phyloP scores from a whole-genome alignment of 2,797 vertebrate species.

The Gymnocypris eckloni region DNA sequence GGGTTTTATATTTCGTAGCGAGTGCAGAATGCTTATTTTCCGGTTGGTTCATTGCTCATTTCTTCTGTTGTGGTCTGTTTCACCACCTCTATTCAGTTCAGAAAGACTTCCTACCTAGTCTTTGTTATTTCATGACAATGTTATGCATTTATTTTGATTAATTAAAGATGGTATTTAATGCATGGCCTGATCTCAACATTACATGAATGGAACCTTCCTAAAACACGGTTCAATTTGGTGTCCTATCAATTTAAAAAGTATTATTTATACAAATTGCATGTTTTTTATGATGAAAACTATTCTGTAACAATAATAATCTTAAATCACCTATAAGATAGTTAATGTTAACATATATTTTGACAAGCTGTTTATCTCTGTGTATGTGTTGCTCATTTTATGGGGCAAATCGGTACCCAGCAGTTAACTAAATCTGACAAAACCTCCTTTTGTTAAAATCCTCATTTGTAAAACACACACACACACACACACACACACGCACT shows the following conservation, averaged over 20 bases:
- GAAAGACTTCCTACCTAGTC: background rate
- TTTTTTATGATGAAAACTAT: background rate
- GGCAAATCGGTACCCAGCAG: too few species aligned
- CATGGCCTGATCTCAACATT: background rate
- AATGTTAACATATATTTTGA: background rate
- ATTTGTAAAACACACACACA: too few species aligned
- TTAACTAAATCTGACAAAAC: too few species aligned
- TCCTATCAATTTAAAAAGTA: background rate
- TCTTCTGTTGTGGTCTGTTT: slow-evolving; percentile 3
- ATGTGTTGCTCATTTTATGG: too few species aligned
- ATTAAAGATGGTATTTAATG: background rate
- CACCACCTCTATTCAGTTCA: background rate
- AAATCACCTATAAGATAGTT: too few species aligned
- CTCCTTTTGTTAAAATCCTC: too few species aligned
- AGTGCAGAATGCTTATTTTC: slow-evolving; percentile 32
- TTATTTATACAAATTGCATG: background rate
- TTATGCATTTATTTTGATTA: background rate
- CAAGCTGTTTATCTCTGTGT: background rate
- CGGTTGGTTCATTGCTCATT: background rate
- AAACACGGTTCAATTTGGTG: background rate
- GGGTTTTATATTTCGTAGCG: slow-evolving; percentile 3
- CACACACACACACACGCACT: too few species aligned
- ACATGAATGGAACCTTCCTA: background rate
- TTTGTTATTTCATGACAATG: slow-evolving; percentile 11
- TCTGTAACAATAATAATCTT: background rate